Evolutionary conservation across 1,140 invertebrate genomes (phyloP), one percentile per base, ranked within the genome.

Genomic region (Drosophila ambigua): DNA sequence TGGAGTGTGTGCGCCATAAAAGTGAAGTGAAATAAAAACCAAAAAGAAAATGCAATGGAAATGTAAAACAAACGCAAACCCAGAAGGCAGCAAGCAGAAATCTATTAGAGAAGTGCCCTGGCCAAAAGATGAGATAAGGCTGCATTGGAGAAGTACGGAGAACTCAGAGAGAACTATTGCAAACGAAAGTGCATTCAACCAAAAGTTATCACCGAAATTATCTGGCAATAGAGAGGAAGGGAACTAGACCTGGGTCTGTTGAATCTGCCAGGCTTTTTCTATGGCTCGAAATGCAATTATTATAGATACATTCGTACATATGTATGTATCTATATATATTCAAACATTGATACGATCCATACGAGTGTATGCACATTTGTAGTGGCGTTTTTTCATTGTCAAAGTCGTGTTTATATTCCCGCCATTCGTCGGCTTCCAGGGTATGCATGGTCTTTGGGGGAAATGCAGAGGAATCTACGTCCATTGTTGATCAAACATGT

Each of bases 141-240:
- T 6, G 26, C 16, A 31, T n/a, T 26, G 15, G 20, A 23, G 26
- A 31, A 16, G 45, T 16, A 48, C 13, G 48, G 15, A 35, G 11
- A 35, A 9, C 43, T 16, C 44, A 39, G 24, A 48, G 23, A 66
- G 54, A 60, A 50, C 48, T 57, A 31, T 43, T 20, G 67, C 72
- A 77, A 81, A 73, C 49, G 77, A 82, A 82, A 87, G 83, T 87
- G 83, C 83, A 88, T 87, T 87, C 79, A 88, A 87, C 83, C 67
- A 87, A 79, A 79, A 76, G 62, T 72, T 65, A 50, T 60, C 64
- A 62, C 24, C 31, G 2, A 55, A 46, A 62, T 26, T 68, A 68
- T 49, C 51, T 43, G 6, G 0, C 15, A 2, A 44, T 5, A 11
- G 35, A 13, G 35, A 4, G 35, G 11, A 5, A 48, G 64, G 16